Evolutionary conservation across 2,113 vertebrate genomes (phyloP), one percentile per base, ranked within the genome.

Genomic region (Todiramphus chloris): DNA sequence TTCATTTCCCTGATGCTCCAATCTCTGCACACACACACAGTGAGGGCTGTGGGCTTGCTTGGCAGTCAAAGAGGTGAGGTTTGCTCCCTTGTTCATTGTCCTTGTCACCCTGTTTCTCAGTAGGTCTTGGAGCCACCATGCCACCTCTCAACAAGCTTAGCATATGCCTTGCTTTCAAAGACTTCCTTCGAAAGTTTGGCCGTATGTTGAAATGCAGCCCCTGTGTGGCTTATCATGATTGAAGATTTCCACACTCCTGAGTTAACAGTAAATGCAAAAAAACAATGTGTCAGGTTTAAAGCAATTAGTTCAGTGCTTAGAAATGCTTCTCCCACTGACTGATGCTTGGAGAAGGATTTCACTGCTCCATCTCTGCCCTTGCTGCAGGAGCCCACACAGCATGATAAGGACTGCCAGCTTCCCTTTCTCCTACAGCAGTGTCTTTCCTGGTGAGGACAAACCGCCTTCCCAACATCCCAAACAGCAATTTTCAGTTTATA

Each of bases 391-490:
- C 13, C 8, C 5, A 3, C 23, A 23, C 2, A 14, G 33, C 60
- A 12, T 9, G 35, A 12, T 6, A 28, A 12, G 23, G 15, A 5
- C 31, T 89, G n/a, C 46, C 64, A 58, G 46, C 30, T 68, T 70
- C 20, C 67, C 63, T 60, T 89, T 44, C 43, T 63, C 46, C 53
- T 33, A 2, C 5, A 24, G 56, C 46, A 20, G 23, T 19, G 1
- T 6, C 56, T 33, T 68, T 85, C 28, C 64, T 35, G 5, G 11
- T 41, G 43, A 23, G n/a, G 20, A 43, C 14, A n/a, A 79, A 80
- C 60, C 0, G 1, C 44, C 58, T 62, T 58, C 46, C 35, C 13
- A 6, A 1, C 0, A 1, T 33, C 17, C 56, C 18, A 17, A 82
- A 89, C 77, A 62, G 33, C 67, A 43, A 41, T 64, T 85, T 60